Conservation (phyloP, 2,888 invertebrate species). For the Thymelicus acteon region DNA sequence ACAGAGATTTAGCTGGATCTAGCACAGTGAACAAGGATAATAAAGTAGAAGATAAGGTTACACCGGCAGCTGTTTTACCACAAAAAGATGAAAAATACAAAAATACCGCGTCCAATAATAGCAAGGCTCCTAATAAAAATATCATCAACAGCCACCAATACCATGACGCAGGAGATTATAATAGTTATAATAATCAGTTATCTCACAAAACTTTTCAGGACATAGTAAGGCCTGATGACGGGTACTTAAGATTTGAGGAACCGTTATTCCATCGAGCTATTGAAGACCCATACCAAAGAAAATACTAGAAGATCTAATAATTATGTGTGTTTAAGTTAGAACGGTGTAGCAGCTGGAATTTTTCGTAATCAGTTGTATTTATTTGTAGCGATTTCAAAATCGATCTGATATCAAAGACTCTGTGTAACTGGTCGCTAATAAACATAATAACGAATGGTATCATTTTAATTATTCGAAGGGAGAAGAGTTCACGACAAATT, state of each 20-base stretch:
- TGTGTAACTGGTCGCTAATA: constrained; percentile 71
- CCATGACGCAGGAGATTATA: constrained; percentile 60
- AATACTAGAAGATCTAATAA: constrained; percentile 59
- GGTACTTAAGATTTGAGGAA: constrained; percentile 73
- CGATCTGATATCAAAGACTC: constrained; percentile 44
- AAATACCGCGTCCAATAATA: constrained; percentile 42
- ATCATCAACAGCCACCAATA: constrained; percentile 79
- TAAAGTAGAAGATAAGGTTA: constrained; percentile 75
- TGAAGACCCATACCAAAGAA: constrained; percentile 76
- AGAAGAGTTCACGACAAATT: constrained; percentile 75
- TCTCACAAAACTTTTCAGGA: constrained; percentile 69
- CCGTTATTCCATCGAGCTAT: constrained; percentile 73
- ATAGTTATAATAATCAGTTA: constrained; percentile 64
- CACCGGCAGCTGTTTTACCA: constrained; percentile 74
- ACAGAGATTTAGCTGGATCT: constrained; percentile 73
- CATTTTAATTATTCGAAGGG: constrained; percentile 49
- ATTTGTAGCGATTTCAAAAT: constrained; percentile 41
- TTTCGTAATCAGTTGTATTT: constrained; percentile 5
- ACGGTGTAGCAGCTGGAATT: not conserved
- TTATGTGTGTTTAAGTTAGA: not conserved
- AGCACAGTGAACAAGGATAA: constrained; percentile 72
- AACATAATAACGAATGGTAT: constrained; percentile 71
- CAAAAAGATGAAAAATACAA: constrained; percentile 70
- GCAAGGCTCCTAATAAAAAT: constrained; percentile 52
- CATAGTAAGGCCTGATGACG: constrained; percentile 66